These are phyloP conservation scores for Dendrolimus pini DNA, from an alignment of 2,888 invertebrate species.

Conservation along the genomic window DNA sequence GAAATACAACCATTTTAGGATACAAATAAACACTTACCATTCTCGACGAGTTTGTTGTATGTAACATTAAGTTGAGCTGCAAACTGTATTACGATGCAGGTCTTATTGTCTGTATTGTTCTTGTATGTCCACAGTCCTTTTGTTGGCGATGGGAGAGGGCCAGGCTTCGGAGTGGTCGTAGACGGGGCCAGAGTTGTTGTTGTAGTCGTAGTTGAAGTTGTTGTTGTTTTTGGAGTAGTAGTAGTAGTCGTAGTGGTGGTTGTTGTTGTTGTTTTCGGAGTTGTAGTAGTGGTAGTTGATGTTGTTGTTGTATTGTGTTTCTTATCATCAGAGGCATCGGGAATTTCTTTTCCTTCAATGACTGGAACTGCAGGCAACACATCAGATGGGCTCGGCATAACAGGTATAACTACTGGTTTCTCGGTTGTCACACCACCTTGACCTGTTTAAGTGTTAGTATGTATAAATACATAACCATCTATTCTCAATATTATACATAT, in stretches of 20 bases:
- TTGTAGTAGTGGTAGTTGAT: constrained; percentile 1
- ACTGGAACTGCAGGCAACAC: not conserved
- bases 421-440: not conserved
- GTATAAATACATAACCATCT: no score
- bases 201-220: constrained; percentile 49
- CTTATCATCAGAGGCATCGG: constrained; percentile 10
- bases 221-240: constrained; percentile 33
- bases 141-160: constrained; percentile 38
- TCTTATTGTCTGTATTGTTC: constrained; percentile 51
- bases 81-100: constrained; percentile 81
- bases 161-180: constrained; percentile 30
- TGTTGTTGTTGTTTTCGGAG: constrained; percentile 21
- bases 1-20: no score
- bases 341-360: not conserved
- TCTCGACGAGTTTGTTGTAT: constrained; percentile 44
- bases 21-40: constrained; percentile 34
- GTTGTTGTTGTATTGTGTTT: constrained; percentile 18
- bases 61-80: constrained; percentile 80
- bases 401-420: not conserved
- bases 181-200: constrained; percentile 44
- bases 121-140: constrained; percentile 44
- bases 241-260: constrained; percentile 17
- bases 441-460: no score
- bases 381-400: not conserved
- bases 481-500: no score